Percentiles rank a stretch among this genome's conserved stretches.
Conservation (phyloP, 2,113 vertebrate species). For the Ursus arctos region DNA sequence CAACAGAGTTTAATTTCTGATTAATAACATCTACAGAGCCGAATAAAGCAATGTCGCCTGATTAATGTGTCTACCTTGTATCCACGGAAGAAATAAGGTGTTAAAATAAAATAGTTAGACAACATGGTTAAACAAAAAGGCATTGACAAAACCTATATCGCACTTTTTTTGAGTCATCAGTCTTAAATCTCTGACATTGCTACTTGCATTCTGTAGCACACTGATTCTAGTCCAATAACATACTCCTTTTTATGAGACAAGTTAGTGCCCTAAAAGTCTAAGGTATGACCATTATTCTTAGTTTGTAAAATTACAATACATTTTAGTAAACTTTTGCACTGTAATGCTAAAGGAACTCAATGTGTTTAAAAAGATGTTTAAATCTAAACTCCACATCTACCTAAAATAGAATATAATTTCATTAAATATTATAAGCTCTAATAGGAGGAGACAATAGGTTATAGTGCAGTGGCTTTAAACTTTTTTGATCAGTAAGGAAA, state of each 20-base stretch:
- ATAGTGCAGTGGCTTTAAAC: neutral
- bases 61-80: neutral
- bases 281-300: neutral
- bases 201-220: neutral
- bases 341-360: neutral
- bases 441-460: neutral
- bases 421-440: neutral
- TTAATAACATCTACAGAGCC: slow-evolving; percentile 27
- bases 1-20: slow-evolving; percentile 48
- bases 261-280: neutral
- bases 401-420: slow-evolving; percentile 41
- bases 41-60: neutral
- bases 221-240: neutral
- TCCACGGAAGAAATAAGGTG: neutral
- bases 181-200: slow-evolving; percentile 6
- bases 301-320: neutral
- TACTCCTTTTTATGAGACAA: neutral
- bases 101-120: slow-evolving; percentile 43
- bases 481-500: neutral
- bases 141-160: neutral
- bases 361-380: neutral
- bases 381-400: neutral
- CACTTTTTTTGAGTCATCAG: neutral
- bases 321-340: neutral
- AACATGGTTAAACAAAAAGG: neutral